Base-by-base conservation (phyloP, 2,888 invertebrate genomes). In the Lamellibrachia columna region DNA sequence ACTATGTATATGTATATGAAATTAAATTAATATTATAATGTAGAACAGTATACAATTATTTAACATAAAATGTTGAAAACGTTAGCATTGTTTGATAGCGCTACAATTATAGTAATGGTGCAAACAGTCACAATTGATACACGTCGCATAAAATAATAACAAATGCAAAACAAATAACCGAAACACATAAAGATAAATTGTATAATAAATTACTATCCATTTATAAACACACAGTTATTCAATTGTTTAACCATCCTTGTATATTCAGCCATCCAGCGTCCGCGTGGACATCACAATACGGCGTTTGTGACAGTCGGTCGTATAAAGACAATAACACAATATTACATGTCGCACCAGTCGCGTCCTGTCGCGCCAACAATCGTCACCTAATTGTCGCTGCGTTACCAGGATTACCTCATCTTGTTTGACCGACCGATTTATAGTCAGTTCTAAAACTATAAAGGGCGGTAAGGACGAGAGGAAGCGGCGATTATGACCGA, bases 351-450 rank as follows among this genome's bases (percentile, higher is more conserved):
- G 75, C 75, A 22, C 75, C 22, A 22, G 75, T 75, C n/a, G 75
- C 75, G 22, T 15, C 22, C 22, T 6, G 75, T 22, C 75, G 75
- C 75, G 22, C 22, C 22, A 22, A 75, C 75, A 75, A 75, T 75
- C 75, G 75, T 11, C 75, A 15, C 6, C 6, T 75, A 75, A 75
- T 75, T 75, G 75, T 75, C 22, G 75, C 75, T 22, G 22, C 15
- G 75, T 75, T 75, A 75, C 75, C 75, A n/a, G 75, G 75, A 75
- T 75, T 75, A 75, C 75, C 75, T 75, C 75, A 75, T 75, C n/a
- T 75, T 75, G 75, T 75, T 75, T 75, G 75, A 75, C 75, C 75
- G 75, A n/a, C 22, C 75, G 75, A 75, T 75, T 75, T 75, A 75
- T 75, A 75, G 22, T 75, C 75, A 75, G 75, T 75, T 75, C 75